These are phyloP conservation scores for Drosophila ercepeae DNA, from an alignment of 1,140 invertebrate species.

Conservation along the genomic window DNA sequence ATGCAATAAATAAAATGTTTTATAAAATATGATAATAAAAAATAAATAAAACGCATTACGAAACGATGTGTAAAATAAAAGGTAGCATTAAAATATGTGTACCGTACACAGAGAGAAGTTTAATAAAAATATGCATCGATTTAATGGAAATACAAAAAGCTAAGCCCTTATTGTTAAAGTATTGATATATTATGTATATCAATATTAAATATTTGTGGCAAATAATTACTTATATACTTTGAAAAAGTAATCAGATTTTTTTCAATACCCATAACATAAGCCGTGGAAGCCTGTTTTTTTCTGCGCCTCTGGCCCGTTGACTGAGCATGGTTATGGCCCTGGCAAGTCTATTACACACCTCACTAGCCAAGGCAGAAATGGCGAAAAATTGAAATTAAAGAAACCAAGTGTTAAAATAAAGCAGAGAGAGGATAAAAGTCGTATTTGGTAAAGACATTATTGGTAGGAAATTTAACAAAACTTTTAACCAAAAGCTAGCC, in stretches of 20 bases:
- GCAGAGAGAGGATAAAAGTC: background rate
- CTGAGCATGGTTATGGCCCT: constrained; percentile 63
- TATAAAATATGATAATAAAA: background rate
- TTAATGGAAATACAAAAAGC: too few relatives aligned
- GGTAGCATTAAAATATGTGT: constrained; percentile 21
- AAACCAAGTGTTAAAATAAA: background rate
- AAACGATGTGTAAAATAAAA: constrained; percentile 18
- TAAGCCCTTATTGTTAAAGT: too few relatives aligned
- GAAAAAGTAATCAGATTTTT: too few relatives aligned
- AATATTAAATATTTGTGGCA: background rate
- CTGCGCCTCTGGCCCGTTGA: constrained; percentile 33
- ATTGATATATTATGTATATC: too few relatives aligned
- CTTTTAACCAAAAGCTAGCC: background rate
- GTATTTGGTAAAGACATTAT: background rate
- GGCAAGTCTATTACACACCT: constrained; percentile 73
- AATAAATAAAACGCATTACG: constrained; percentile 9
- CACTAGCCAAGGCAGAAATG: constrained; percentile 54
- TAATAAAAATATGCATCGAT: too few relatives aligned
- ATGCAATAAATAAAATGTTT: constrained; percentile 2
- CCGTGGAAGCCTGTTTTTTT: background rate
- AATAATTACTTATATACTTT: too few relatives aligned
- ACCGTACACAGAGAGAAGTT: background rate
- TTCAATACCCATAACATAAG: too few relatives aligned
- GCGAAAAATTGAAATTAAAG: constrained; percentile 17
- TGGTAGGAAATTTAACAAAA: too few relatives aligned